Percentiles rank a stretch among this genome's conserved stretches.
phyloP scores from a whole-genome alignment of 2,797 vertebrate genomes.

The Lepus oiostolus region DNA sequence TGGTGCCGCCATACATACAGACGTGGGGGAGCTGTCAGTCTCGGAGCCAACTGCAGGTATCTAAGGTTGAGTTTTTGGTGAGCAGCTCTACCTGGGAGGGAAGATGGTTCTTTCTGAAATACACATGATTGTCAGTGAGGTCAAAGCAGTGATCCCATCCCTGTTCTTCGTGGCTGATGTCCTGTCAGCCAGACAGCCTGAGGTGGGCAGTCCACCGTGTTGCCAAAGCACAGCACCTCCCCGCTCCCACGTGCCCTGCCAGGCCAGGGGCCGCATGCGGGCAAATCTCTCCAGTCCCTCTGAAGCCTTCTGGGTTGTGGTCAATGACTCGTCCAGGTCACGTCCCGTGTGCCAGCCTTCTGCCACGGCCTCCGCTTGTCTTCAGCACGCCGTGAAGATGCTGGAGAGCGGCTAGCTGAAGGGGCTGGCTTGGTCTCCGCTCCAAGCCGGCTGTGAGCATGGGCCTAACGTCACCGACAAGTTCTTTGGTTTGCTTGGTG shows the following conservation, averaged over 20 bases:
- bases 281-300: neutral
- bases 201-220: neutral
- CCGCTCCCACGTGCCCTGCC: neutral
- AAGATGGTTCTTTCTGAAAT: conserved; percentile 26
- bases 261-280: neutral
- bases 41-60: neutral
- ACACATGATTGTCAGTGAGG: neutral
- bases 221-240: neutral
- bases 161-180: neutral
- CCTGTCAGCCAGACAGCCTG: neutral
- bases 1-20: rapidly evolving
- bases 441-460: neutral
- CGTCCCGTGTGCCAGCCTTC: neutral
- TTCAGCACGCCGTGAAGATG: no score
- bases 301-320: neutral
- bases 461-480: neutral
- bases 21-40: rapidly evolving
- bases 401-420: no score
- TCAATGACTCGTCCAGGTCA: neutral
- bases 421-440: neutral
- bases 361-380: neutral
- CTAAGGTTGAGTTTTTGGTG: neutral
- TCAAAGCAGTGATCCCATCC: neutral
- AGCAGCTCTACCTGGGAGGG: neutral
- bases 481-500: neutral